phyloP scores from a whole-genome alignment of 2,113 vertebrate genomes.

The Poeciliopsis occidentalis region DNA sequence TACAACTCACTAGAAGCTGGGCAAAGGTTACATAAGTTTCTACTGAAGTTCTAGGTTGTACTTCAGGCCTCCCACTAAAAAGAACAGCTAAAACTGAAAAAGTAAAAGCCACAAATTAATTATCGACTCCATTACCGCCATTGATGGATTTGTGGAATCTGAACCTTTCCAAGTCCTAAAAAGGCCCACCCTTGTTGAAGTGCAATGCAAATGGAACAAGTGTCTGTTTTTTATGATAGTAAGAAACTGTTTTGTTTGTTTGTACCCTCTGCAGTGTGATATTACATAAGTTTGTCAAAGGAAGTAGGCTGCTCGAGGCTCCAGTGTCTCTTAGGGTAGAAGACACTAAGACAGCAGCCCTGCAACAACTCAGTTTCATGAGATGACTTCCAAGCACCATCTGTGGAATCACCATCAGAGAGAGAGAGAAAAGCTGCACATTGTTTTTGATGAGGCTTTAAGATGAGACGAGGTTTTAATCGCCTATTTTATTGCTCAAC shows the following conservation, averaged over 20 bases:
- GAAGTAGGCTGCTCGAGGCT: slow-evolving; percentile 47
- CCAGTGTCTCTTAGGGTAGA: slow-evolving; percentile 23
- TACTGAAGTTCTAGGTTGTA: no score
- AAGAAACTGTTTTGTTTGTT: slow-evolving; percentile 29
- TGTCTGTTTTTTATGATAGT: slow-evolving; percentile 49
- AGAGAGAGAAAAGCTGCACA: slow-evolving; percentile 40
- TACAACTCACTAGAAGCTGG: no score
- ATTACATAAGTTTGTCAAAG: slow-evolving; percentile 61
- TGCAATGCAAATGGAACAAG: slow-evolving; percentile 57
- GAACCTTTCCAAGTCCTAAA: background rate
- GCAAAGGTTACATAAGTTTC: no score
- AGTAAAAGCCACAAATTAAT: no score
- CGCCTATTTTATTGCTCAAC: slow-evolving; percentile 75
- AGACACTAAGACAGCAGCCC: slow-evolving; percentile 33
- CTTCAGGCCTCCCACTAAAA: no score
- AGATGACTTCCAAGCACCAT: slow-evolving; percentile 64
- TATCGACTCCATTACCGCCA: no score
- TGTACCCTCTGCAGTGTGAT: slow-evolving; percentile 51
- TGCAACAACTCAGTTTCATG: slow-evolving; percentile 40
- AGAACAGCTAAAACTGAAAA: no score
- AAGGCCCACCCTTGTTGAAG: background rate
- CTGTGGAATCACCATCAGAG: slow-evolving; percentile 56
- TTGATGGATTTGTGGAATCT: background rate
- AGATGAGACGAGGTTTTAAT: slow-evolving; percentile 72
- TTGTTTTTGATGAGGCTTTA: slow-evolving; percentile 73